Conservation (phyloP, 2,797 vertebrate species). For the Chelidonichthys spinosus region DNA sequence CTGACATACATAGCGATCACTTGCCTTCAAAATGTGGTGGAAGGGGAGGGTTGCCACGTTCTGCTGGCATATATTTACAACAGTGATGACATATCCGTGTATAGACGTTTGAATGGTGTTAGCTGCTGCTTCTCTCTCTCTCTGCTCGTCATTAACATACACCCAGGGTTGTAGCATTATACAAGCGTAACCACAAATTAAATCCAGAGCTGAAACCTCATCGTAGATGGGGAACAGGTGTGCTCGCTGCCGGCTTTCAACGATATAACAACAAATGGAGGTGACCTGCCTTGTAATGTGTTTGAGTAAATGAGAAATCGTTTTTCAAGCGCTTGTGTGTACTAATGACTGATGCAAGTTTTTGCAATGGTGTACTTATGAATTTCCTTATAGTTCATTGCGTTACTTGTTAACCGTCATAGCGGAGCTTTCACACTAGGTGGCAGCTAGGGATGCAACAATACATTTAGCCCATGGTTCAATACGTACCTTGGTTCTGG, state of each 20-base stretch:
- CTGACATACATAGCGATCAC: slow-evolving; percentile 31
- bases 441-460: too few relatives aligned
- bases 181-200: background rate
- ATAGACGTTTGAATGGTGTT: background rate
- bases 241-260: background rate
- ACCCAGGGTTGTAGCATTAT: background rate
- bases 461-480: too few relatives aligned
- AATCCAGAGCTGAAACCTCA: background rate
- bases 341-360: too few relatives aligned
- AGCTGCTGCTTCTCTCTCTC: background rate
- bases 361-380: too few relatives aligned
- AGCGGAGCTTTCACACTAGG: too few relatives aligned
- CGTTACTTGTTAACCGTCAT: too few relatives aligned
- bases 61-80: background rate
- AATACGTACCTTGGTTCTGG: too few relatives aligned
- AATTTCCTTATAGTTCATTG: too few relatives aligned
- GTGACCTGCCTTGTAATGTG: too few relatives aligned
- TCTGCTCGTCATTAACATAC: background rate
- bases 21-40: slow-evolving; percentile 9
- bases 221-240: background rate
- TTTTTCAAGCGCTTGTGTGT: too few relatives aligned
- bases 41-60: background rate
- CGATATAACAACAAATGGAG: background rate
- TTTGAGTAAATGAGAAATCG: too few relatives aligned
- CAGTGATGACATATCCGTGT: background rate